Conservation (phyloP, 2,888 invertebrate genomes). For the Cheilosia pagana region DNA sequence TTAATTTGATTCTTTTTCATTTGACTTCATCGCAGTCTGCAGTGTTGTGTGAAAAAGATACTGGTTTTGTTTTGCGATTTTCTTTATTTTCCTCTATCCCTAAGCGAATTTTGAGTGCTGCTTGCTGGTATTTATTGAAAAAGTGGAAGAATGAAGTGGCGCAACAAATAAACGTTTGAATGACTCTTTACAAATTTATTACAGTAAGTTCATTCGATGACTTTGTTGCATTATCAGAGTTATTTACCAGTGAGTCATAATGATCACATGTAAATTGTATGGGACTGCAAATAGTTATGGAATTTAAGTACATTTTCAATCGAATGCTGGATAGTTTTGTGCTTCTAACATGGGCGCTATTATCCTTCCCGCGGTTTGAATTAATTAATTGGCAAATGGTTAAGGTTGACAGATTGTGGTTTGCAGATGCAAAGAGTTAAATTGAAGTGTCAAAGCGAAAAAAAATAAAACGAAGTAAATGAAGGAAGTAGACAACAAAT, state of each 20-base stretch:
- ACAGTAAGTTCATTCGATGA: too few species aligned
- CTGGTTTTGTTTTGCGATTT: constrained; percentile 53
- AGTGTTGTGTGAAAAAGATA: constrained; percentile 6
- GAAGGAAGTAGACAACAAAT: too few species aligned
- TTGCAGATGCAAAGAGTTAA: too few species aligned
- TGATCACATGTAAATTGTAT: neutral
- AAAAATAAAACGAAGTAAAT: too few species aligned
- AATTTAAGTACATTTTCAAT: too few species aligned
- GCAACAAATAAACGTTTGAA: constrained; percentile 21
- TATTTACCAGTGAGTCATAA: constrained; percentile 14
- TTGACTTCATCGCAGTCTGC: constrained; percentile 15
- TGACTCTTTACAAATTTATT: constrained; percentile 20
- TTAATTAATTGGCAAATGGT: too few species aligned
- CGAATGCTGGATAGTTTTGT: too few species aligned
- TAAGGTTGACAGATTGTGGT: too few species aligned
- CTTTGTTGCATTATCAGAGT: constrained; percentile 17
- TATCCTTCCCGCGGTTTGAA: too few species aligned
- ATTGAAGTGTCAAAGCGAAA: too few species aligned
- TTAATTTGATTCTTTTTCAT: constrained; percentile 1
- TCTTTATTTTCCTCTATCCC: constrained; percentile 40
- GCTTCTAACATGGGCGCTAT: too few species aligned
- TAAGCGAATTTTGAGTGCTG: constrained; percentile 40
- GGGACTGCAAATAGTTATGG: too few species aligned
- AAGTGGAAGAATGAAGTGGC: constrained; percentile 20
- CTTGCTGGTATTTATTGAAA: constrained; percentile 37